Evolutionary conservation across 1,140 invertebrate genomes (phyloP).

Genomic region (Panonychus citri): DNA sequence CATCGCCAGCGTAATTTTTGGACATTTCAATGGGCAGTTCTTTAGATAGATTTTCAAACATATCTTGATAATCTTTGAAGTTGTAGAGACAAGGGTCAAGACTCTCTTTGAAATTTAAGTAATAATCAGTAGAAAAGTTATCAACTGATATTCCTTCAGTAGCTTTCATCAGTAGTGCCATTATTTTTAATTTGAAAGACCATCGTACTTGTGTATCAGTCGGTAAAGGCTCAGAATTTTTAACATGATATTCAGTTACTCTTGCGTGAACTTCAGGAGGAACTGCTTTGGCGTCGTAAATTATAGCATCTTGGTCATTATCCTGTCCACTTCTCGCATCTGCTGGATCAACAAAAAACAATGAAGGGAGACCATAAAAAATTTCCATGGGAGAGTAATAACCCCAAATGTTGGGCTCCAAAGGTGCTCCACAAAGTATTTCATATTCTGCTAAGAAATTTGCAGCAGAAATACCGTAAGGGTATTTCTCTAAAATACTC

Average conservation of each 20-base stretch:
- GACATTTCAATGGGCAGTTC: neutral
- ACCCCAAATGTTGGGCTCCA: neutral
- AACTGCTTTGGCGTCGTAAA: no score
- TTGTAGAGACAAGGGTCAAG: neutral
- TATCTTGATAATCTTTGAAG: neutral
- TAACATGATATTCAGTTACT: no score
- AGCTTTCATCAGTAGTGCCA: neutral
- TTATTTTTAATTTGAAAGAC: neutral
- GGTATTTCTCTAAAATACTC: neutral
- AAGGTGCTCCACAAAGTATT: neutral
- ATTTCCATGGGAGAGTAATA: neutral
- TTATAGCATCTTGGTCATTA: no score
- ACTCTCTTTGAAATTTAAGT: neutral
- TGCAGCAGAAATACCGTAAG: neutral
- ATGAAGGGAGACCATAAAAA: neutral
- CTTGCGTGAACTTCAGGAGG: no score
- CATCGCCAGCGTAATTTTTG: neutral
- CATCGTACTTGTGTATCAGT: neutral
- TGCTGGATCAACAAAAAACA: neutral
- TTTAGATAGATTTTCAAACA: neutral
- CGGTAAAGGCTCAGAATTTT: no score
- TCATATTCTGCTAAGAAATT: neutral
- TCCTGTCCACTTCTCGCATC: neutral
- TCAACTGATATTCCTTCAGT: neutral
- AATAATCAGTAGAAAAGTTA: neutral